Base-by-base conservation (phyloP, 2,888 invertebrate species). In the Caenorhabditis drosophilae region DNA sequence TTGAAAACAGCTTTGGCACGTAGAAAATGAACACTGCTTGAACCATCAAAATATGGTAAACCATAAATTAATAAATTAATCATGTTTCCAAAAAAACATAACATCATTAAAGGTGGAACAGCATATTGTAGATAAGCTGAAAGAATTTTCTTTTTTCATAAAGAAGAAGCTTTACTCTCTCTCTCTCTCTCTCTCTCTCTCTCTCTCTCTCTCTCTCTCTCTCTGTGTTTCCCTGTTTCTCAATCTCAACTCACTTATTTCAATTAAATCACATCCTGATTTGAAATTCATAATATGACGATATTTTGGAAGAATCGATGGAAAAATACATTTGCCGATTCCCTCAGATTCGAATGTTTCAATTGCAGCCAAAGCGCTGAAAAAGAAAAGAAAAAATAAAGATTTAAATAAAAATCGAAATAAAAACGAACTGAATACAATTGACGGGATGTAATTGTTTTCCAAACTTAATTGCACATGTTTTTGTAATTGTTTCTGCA, bases 21-120 rank as follows among this genome's bases (percentile, higher is more conserved):
- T 2, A 80, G 70, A 47, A 80, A 78, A 40, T 79, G 75, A 16
- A 80, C 79, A 1, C 78, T 75, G 27, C 70, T 73, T 38, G 69
- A 70, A 7, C 80, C 80, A 41, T 79, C 75, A 46, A 80, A 80
- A 54, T 80, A 80, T 9, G 79, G 74, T 20, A 80, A 68, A 22
- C 69, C 68, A 57, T 80, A 80, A 61, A 80, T 78, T 44, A 80
- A 58, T n/a, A 80, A 58, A 20, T 78, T 80, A 41, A 80, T 57
- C 52, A 76, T 58, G 54, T 80, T 80, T 26, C 80, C 80, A 16
- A 76, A 50, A 20, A 79, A 62, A 53, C 79, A 79, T 16, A 80
- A 52, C 12, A 78, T 40, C 70, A 75, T 76, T 26, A 80, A 61
- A 0, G 76, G 53, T 9, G 80, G 80, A 0, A 80, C 61, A 1